phyloP scores from a whole-genome alignment of 2,113 vertebrate species.

The Chaetops frenatus region DNA sequence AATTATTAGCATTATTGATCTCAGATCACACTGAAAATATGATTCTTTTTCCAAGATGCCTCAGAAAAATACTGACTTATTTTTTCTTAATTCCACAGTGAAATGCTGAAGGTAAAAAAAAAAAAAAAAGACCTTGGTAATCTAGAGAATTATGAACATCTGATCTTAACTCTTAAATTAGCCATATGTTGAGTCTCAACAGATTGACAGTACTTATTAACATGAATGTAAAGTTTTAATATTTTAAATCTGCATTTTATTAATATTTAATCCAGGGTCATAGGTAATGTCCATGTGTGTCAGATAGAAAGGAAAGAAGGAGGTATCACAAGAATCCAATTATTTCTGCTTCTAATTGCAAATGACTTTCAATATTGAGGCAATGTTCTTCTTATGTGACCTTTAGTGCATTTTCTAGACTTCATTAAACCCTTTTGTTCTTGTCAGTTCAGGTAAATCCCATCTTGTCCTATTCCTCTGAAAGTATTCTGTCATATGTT shows the following conservation, averaged over 20 bases:
- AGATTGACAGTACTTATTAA: conserved; percentile 72
- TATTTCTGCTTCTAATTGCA: conserved; percentile 67
- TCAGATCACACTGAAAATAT: background rate
- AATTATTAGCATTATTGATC: background rate
- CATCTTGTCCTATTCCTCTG: background rate
- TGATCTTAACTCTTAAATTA: conserved; percentile 66
- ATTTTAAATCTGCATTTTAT: conserved; percentile 73
- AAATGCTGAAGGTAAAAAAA: background rate
- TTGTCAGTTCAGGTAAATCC: conserved; percentile 56
- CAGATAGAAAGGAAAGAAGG: conserved; percentile 58
- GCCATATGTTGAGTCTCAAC: conserved; percentile 59
- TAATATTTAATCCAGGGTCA: conserved; percentile 70
- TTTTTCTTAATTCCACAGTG: background rate
- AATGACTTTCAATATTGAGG: conserved; percentile 66
- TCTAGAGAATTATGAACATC: conserved; percentile 59
- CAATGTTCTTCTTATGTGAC: conserved; percentile 61
- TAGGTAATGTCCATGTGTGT: conserved; percentile 69
- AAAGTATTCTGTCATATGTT: conserved; percentile 18
- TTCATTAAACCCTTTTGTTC: conserved; percentile 67
- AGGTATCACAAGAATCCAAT: conserved; percentile 64
- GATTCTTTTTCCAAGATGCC: background rate
- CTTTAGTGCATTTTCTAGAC: conserved; percentile 61
- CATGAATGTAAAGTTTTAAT: conserved; percentile 70
- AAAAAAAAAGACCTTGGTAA: background rate
- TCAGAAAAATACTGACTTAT: background rate